Conservation (phyloP, 2,888 invertebrate species). For the Crematogaster levior region DNA sequence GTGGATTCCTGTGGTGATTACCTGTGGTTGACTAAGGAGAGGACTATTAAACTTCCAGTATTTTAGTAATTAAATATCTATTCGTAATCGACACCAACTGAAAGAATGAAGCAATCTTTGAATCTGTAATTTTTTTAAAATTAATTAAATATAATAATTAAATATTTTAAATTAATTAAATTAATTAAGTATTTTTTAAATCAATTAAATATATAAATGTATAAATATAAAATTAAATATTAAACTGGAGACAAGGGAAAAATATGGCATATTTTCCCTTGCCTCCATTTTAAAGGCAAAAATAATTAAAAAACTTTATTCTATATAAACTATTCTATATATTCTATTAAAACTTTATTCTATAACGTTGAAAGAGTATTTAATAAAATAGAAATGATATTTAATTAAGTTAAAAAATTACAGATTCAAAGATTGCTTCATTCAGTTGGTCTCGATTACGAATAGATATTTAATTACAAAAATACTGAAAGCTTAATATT, state of each 20-base stretch:
- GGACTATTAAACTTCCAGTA: background rate
- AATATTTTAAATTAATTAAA: no score
- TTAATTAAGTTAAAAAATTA: background rate
- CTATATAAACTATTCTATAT: no score
- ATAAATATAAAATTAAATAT: no score
- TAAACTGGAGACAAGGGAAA: background rate
- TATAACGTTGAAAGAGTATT: background rate
- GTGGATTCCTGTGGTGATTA: background rate
- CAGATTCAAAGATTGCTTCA: background rate
- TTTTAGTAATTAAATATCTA: background rate
- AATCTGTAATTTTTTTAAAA: background rate
- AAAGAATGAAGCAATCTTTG: background rate
- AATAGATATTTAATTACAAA: background rate
- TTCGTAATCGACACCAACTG: background rate
- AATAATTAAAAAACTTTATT: no score
- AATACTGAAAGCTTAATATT: background rate
- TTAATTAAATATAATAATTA: conserved; percentile 4
- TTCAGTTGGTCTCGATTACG: background rate
- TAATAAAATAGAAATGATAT: background rate
- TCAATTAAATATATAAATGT: no score
- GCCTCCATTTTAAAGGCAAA: background rate
- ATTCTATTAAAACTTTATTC: background rate
- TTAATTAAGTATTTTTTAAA: background rate
- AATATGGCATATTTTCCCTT: background rate
- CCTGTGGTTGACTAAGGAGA: no score